Conservation (phyloP, 2,797 vertebrate genomes). For the Gymnocypris eckloni region DNA sequence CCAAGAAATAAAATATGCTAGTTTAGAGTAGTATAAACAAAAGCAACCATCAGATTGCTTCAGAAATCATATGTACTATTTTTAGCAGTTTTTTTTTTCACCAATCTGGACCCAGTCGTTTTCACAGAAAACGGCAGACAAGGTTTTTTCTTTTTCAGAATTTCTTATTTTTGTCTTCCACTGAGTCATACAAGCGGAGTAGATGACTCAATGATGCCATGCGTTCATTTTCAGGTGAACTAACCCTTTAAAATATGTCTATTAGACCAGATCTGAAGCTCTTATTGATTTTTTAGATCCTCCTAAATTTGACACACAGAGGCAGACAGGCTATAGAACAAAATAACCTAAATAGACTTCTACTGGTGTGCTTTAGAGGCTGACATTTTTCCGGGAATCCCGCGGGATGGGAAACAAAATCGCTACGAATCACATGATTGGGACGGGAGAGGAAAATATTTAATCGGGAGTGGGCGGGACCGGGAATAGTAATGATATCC, state of each 20-base stretch:
- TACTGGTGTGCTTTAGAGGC: constrained; percentile 27
- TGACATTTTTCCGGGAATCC: too few relatives aligned
- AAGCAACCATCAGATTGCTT: neutral
- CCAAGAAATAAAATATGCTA: neutral
- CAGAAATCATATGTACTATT: neutral
- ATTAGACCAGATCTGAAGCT: neutral
- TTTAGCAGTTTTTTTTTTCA: neutral
- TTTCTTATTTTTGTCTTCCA: neutral
- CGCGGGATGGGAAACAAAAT: too few relatives aligned
- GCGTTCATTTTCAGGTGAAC: neutral
- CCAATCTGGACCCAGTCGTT: neutral
- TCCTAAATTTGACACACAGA: constrained; percentile 21
- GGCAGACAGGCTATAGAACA: constrained; percentile 27
- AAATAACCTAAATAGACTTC: constrained; percentile 55
- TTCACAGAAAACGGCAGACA: neutral
- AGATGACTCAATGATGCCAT: neutral
- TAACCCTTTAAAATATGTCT: neutral
- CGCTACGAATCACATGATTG: too few relatives aligned
- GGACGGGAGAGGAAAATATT: too few relatives aligned
- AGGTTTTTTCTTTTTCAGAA: neutral
- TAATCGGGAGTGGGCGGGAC: too few relatives aligned
- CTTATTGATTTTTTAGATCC: constrained; percentile 4
- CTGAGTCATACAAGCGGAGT: neutral
- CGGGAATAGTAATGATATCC: too few relatives aligned
- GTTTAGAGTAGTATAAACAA: neutral